phyloP scores from a whole-genome alignment of 35 echinoderm and acorn worm species.

The Strongylocentrotus purpuratus region DNA sequence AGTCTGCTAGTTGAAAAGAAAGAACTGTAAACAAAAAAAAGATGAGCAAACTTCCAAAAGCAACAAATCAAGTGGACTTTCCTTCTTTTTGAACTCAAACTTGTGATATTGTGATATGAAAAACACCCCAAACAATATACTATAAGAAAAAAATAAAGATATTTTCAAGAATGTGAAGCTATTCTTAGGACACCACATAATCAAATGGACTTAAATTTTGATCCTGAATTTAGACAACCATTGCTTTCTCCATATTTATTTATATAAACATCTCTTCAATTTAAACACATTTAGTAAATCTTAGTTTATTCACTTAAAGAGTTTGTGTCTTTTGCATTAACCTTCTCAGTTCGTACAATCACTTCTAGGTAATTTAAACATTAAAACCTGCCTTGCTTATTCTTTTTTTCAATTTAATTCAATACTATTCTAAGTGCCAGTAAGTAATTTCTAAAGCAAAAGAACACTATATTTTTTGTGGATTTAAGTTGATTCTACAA shows the following conservation, averaged over 20 bases:
- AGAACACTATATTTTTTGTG: too few relatives aligned
- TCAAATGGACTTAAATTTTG: background rate
- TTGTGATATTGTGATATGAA: background rate
- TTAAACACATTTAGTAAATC: background rate
- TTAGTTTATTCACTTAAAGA: background rate
- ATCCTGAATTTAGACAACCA: background rate
- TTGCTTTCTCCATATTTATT: background rate
- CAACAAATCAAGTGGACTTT: background rate
- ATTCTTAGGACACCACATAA: too few relatives aligned
- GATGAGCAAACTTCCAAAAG: background rate
- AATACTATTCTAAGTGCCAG: background rate
- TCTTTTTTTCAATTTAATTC: background rate
- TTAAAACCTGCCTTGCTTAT: background rate
- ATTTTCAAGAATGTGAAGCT: too few relatives aligned
- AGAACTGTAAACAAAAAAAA: background rate
- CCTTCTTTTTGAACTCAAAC: background rate
- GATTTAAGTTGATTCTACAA: too few relatives aligned
- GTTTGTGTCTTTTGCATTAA: background rate
- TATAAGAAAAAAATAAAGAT: background rate
- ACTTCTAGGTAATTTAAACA: background rate
- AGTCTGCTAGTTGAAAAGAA: slow-evolving; percentile 7
- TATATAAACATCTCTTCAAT: background rate
- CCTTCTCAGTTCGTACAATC: background rate
- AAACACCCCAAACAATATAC: background rate
- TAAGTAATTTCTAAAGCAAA: too few relatives aligned